Evolutionary conservation across 1,140 invertebrate species (phyloP), one percentile per base, ranked within the genome.

Genomic region (Zaprionus lachaisei): DNA sequence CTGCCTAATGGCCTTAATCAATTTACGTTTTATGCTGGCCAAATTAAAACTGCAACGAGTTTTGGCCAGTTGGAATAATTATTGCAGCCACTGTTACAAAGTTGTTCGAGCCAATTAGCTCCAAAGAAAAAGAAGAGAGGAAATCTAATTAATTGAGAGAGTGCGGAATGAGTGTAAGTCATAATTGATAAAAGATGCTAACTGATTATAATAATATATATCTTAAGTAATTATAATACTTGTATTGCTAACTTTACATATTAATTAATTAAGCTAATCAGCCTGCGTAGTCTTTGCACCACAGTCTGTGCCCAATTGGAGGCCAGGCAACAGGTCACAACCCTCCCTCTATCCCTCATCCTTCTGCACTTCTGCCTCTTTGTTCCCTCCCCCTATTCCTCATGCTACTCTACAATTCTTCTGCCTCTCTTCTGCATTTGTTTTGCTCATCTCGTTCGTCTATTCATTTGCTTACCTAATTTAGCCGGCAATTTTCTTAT

Each of bases 1-100:
- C 20, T 34, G 69, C 47, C 51, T 84, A 87, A 87, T 90, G 69
- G 77, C 75, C 72, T 61, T 81, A 89, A 89, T 89, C 84, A 89
- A 89, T 89, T 89, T 76, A 84, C 81, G 71, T 80, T 78, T 80
- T 67, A 81, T 76, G 84, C 68, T 20, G 1, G 20, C 20, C 20
- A 20, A 20, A 84, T 89, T 70, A 84, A 90, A 72, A 81, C 63
- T 60, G 66, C 76, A 81, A 81, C 62, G 55, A 72, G 58, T 77
- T 72, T 77, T 38, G 28, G 26, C 62, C 22, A 70, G 66, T 55
- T 73, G 61, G 26, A 62, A 57, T 61, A 62, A 58, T 76, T 31
- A 61, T 75, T 75, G 69, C 67, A 80, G 64, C 4, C 44, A 49
- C n/a, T 24, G 26, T 58, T 74, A 22, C 54, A 62, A 76, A 70